Conservation (phyloP, 1,140 invertebrate genomes). For the Drosophila equinoxialis region DNA sequence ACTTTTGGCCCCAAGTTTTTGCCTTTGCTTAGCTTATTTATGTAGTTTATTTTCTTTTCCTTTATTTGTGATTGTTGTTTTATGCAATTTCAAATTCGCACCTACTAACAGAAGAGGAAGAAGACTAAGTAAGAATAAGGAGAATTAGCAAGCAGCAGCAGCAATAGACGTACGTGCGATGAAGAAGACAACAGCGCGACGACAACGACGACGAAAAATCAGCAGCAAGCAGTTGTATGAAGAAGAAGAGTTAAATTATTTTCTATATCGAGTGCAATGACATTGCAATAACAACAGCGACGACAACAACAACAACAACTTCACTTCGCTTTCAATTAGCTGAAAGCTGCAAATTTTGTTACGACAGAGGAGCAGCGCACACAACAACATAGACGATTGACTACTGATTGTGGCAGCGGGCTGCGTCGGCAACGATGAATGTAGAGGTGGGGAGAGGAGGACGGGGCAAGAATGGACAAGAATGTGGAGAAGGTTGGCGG, state of each 20-base stretch:
- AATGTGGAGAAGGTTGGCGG: not conserved
- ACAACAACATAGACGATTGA: not conserved
- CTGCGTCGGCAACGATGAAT: no score
- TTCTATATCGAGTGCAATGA: slow-evolving; percentile 65
- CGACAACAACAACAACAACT: slow-evolving; percentile 24
- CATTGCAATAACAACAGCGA: slow-evolving; percentile 48
- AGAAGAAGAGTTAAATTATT: slow-evolving; percentile 12
- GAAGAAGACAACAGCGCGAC: not conserved
- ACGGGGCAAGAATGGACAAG: not conserved
- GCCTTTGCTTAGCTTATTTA: slow-evolving; percentile 35
- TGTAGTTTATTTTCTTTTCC: slow-evolving; percentile 24
- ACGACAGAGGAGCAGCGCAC: slow-evolving; percentile 5
- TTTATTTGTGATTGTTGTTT: slow-evolving; percentile 42
- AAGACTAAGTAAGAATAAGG: not conserved
- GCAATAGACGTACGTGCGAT: not conserved
- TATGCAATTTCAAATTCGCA: slow-evolving; percentile 50
- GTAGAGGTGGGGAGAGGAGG: not conserved
- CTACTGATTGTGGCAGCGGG: no score
- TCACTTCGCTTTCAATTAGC: slow-evolving; percentile 65
- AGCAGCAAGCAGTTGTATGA: not conserved
- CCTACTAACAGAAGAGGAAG: slow-evolving; percentile 17
- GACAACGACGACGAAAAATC: not conserved
- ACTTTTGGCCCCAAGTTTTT: slow-evolving; percentile 30
- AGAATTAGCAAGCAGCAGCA: not conserved
- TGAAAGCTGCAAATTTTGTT: slow-evolving; percentile 54